These are phyloP conservation scores for Anoncus sp. DNA, from an alignment of 2,888 invertebrate genomes.

Conservation along the genomic window DNA sequence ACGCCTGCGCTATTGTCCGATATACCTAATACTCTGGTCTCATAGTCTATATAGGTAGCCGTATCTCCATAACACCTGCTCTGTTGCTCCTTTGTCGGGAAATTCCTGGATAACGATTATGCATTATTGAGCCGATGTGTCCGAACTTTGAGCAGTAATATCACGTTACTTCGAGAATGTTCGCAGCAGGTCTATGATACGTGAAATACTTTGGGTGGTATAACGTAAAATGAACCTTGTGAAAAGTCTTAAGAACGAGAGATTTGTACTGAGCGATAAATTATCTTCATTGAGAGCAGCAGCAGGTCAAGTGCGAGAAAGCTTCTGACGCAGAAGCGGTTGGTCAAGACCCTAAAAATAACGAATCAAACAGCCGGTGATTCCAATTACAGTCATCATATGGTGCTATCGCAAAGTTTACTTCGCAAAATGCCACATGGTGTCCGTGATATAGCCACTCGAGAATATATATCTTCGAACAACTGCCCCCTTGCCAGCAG, in stretches of 20 bases:
- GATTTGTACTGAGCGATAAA: too few species aligned
- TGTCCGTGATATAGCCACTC: background rate
- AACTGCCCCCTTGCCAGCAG: background rate
- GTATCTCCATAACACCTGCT: background rate
- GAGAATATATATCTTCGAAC: slow-evolving; percentile 11
- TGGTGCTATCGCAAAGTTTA: slow-evolving; percentile 8
- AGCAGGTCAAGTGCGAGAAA: slow-evolving; percentile 14
- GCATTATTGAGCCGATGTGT: slow-evolving; percentile 2
- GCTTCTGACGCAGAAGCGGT: background rate
- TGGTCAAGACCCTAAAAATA: slow-evolving; percentile 5
- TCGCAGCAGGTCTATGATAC: slow-evolving; percentile 15
- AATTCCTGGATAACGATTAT: slow-evolving; percentile 34
- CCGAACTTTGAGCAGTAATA: slow-evolving; percentile 13
- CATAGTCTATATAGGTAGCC: background rate
- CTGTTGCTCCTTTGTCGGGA: slow-evolving; percentile 12
- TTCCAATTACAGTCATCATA: background rate
- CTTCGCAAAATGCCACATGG: slow-evolving; percentile 1
- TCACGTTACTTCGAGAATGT: background rate
- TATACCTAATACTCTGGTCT: slow-evolving; percentile 27
- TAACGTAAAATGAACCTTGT: too few species aligned
- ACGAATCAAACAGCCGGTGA: background rate
- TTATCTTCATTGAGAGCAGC: too few species aligned
- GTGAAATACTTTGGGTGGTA: background rate
- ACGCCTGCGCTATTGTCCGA: slow-evolving; percentile 31
- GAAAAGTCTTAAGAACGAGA: too few species aligned